Conservation (phyloP, 23 tunicate genomes). For the Corella eumyota region DNA sequence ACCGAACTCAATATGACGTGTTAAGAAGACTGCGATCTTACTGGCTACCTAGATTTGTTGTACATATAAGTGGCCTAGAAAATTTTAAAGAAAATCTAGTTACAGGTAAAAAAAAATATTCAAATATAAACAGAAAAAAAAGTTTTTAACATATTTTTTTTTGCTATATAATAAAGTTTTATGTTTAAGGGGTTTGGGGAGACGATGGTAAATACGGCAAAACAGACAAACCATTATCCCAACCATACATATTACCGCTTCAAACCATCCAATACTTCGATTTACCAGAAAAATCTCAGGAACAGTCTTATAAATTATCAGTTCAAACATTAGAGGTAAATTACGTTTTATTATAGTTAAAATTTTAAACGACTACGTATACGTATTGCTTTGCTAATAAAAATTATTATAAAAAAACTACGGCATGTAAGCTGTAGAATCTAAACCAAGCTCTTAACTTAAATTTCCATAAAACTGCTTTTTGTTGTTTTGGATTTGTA, state of each 20-base stretch:
- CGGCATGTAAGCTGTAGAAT: too few relatives aligned
- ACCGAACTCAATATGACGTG: slow-evolving; percentile 76
- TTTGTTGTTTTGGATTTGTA: too few relatives aligned
- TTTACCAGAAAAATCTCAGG: slow-evolving; percentile 15
- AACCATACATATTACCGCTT: slow-evolving; percentile 38
- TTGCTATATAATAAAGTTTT: too few relatives aligned
- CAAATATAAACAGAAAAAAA: background rate
- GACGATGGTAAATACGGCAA: slow-evolving; percentile 15
- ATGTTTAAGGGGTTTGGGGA: slow-evolving; percentile 23
- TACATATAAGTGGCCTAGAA: slow-evolving; percentile 42
- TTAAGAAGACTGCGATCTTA: slow-evolving; percentile 84
- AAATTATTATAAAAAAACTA: too few relatives aligned
- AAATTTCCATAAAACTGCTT: too few relatives aligned
- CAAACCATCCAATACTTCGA: slow-evolving; percentile 38
- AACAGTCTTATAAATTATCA: slow-evolving; percentile 11
- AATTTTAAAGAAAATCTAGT: slow-evolving; percentile 36
- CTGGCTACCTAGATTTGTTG: slow-evolving; percentile 77
- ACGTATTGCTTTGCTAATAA: too few relatives aligned
- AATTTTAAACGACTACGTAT: too few relatives aligned
- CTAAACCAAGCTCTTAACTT: too few relatives aligned
- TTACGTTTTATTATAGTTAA: too few relatives aligned
- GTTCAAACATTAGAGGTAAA: slow-evolving; percentile 72
- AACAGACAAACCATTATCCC: too few relatives aligned
- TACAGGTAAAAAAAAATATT: slow-evolving; percentile 24
- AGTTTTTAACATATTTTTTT: background rate